Percentiles rank a stretch among this genome's conserved stretches.
Conservation (phyloP, 1,140 invertebrate species). For the Lutraria rhynchaena region DNA sequence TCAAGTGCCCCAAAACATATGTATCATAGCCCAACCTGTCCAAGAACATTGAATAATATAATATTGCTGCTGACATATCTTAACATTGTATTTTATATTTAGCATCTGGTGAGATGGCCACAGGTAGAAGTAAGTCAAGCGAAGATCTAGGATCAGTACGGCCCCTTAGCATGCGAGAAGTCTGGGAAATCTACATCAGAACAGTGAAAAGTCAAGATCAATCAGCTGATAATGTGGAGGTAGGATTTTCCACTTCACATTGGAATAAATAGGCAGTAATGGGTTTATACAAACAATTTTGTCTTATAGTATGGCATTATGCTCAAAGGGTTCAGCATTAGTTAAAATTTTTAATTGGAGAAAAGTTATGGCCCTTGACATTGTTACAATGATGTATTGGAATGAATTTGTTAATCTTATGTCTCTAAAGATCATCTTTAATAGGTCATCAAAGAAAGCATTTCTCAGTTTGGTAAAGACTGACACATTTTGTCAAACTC, state of each 20-base stretch:
- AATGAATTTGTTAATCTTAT: too few relatives aligned
- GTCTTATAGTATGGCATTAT: too few relatives aligned
- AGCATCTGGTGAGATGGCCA: not conserved
- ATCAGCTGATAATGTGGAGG: constrained; percentile 53
- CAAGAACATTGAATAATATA: not conserved
- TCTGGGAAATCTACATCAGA: constrained; percentile 54
- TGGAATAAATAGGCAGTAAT: not conserved
- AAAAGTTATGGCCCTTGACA: not conserved
- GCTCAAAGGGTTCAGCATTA: too few relatives aligned
- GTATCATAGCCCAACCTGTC: not conserved
- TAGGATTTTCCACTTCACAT: not conserved
- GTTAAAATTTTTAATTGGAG: too few relatives aligned
- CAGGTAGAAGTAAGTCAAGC: constrained; percentile 5
- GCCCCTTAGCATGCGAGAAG: constrained; percentile 29
- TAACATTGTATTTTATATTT: not conserved
- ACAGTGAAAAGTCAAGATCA: constrained; percentile 53
- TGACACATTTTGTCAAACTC: too few relatives aligned
- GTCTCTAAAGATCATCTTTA: too few relatives aligned
- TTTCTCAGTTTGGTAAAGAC: too few relatives aligned
- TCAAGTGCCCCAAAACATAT: not conserved
- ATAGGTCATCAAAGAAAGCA: too few relatives aligned
- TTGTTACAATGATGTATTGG: too few relatives aligned
- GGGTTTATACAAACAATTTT: not conserved
- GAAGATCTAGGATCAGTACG: not conserved
- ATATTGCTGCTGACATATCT: not conserved